A percentile compares a stretch with the other conserved stretches of the same genome.
These are phyloP conservation scores for Scelioninae gen. 1 DNA, from an alignment of 2,888 invertebrate genomes.

Conservation along the genomic window DNA sequence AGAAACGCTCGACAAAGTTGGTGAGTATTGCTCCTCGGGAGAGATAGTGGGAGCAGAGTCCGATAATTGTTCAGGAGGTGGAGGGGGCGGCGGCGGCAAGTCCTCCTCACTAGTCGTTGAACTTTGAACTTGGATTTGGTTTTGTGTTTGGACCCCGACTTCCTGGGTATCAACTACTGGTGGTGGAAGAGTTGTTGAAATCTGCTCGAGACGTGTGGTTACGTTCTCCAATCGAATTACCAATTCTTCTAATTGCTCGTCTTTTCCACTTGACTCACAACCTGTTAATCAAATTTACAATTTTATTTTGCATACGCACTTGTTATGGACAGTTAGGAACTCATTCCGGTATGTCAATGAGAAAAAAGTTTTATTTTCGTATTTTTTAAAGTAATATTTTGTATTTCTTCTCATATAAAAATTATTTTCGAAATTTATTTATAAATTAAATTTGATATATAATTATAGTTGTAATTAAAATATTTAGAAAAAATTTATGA, in stretches of 20 bases:
- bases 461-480: no score
- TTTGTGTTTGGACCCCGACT: slow-evolving; percentile 78
- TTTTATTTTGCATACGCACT: no score
- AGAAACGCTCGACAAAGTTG: slow-evolving; percentile 74
- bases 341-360: no score
- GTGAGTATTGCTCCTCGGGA: slow-evolving; percentile 75
- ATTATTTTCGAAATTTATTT: no score
- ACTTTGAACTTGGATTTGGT: slow-evolving; percentile 50
- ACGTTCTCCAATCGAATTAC: slow-evolving; percentile 91
- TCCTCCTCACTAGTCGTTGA: slow-evolving; percentile 65
- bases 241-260: slow-evolving; percentile 87
- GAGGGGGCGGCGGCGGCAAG: slow-evolving; percentile 73
- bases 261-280: slow-evolving; percentile 79
- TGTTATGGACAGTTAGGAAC: no score
- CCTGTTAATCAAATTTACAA: slow-evolving; percentile 75
- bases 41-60: slow-evolving; percentile 61
- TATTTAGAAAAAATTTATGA: no score
- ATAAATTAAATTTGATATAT: no score
- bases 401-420: no score
- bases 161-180: slow-evolving; percentile 71
- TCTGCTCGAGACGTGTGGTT: slow-evolving; percentile 88
- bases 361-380: no score
- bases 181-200: slow-evolving; percentile 73
- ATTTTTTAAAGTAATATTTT: no score
- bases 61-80: slow-evolving; percentile 74